phyloP scores from a whole-genome alignment of 2,113 vertebrate genomes.

The Antennarius striatus region DNA sequence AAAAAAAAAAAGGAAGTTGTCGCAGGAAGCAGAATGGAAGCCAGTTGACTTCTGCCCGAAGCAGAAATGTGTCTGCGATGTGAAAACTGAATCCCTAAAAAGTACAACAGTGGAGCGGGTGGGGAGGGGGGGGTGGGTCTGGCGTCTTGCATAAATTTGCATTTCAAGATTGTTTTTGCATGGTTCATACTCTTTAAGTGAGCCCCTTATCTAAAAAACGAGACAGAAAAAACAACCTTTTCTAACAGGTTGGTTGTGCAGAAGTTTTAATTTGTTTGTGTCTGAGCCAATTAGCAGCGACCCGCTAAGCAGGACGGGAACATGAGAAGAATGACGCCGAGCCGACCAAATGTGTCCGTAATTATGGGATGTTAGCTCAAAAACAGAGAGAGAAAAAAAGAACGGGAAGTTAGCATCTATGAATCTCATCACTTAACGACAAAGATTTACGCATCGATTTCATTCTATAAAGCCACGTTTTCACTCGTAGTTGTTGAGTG shows the following conservation, averaged over 20 bases:
- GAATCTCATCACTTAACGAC: too few relatives aligned
- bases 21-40: constrained; percentile 27
- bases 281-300: constrained; percentile 46
- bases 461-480: too few relatives aligned
- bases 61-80: constrained; percentile 47
- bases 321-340: too few relatives aligned
- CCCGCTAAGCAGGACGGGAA: constrained; percentile 19
- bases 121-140: background rate
- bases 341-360: too few relatives aligned
- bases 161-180: constrained; percentile 42
- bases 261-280: constrained; percentile 48
- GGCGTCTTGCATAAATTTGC: constrained; percentile 56
- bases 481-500: too few relatives aligned
- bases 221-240: background rate
- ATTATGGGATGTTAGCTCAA: too few relatives aligned
- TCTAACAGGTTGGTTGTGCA: constrained; percentile 38
- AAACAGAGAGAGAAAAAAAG: too few relatives aligned
- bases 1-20: constrained; percentile 27
- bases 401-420: too few relatives aligned
- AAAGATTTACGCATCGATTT: too few relatives aligned
- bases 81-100: constrained; percentile 50
- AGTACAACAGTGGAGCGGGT: constrained; percentile 19
- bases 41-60: constrained; percentile 32
- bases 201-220: constrained; percentile 33
- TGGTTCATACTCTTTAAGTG: constrained; percentile 45